Percentiles rank a stretch among this genome's conserved stretches.
Conservation (phyloP, 2,888 invertebrate genomes). For the Lucinisca nassula region DNA sequence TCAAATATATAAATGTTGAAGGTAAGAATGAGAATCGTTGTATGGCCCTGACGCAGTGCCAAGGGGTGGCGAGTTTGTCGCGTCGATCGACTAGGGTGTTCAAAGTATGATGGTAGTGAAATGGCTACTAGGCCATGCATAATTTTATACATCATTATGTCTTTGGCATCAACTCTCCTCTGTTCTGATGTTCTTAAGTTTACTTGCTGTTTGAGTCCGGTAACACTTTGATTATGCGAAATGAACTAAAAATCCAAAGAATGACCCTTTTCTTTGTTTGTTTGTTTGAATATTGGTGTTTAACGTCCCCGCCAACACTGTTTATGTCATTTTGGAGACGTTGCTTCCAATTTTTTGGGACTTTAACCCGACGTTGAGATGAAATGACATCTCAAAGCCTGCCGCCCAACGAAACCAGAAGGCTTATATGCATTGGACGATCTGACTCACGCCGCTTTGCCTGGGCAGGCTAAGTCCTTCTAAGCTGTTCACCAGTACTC, state of each 20-base stretch:
- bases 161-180: neutral
- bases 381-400: too few relatives aligned
- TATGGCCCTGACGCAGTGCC: neutral
- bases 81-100: neutral
- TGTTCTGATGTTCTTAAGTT: neutral
- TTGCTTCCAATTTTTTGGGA: too few relatives aligned
- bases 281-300: too few relatives aligned
- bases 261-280: too few relatives aligned
- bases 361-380: too few relatives aligned
- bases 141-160: neutral
- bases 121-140: neutral
- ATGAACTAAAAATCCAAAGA: neutral
- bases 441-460: too few relatives aligned
- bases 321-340: too few relatives aligned
- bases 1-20: neutral
- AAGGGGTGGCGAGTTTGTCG: neutral
- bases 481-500: too few relatives aligned
- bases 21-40: slow-evolving; percentile 4
- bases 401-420: too few relatives aligned
- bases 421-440: too few relatives aligned
- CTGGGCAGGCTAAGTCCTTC: too few relatives aligned
- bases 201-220: neutral
- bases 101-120: slow-evolving; percentile 11
- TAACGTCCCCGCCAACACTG: too few relatives aligned
- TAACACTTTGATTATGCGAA: neutral